Evolutionary conservation across 1,140 invertebrate species (phyloP).

Genomic region (Nylanderia fulva): DNA sequence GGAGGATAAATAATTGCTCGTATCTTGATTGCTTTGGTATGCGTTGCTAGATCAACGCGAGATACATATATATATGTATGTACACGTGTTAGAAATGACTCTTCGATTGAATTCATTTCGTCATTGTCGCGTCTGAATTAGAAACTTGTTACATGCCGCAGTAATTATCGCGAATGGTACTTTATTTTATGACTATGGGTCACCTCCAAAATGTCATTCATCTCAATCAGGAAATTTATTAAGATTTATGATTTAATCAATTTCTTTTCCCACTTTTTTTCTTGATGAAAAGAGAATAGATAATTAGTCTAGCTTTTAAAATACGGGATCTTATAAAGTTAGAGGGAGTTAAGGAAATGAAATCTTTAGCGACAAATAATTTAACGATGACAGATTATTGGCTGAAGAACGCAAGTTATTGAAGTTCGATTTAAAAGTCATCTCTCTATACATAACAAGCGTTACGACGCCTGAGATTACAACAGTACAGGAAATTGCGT

Average conservation of each 20-base stretch:
- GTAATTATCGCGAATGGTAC: background rate
- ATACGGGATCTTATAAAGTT: background rate
- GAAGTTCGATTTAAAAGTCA: background rate
- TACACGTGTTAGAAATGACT: background rate
- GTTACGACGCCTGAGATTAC: constrained; percentile 10
- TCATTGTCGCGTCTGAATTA: constrained; percentile 1
- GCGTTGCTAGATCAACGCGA: background rate
- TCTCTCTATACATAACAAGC: background rate
- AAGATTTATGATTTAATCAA: background rate
- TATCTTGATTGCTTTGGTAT: background rate
- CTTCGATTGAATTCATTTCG: constrained; percentile 8
- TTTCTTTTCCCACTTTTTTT: background rate
- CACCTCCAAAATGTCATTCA: background rate
- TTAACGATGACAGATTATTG: background rate
- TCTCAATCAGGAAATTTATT: background rate
- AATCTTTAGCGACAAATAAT: too few relatives aligned
- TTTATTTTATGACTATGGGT: background rate
- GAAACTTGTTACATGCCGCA: background rate
- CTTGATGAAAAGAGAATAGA: too few relatives aligned
- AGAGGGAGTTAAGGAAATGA: background rate
- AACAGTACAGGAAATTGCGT: background rate
- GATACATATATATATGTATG: background rate
- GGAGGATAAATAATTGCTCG: constrained; percentile 23
- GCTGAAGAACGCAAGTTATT: background rate
- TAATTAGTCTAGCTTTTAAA: too few relatives aligned